These are phyloP conservation scores for Sander vitreus DNA, from an alignment of 2,113 vertebrate species.

Conservation along the genomic window DNA sequence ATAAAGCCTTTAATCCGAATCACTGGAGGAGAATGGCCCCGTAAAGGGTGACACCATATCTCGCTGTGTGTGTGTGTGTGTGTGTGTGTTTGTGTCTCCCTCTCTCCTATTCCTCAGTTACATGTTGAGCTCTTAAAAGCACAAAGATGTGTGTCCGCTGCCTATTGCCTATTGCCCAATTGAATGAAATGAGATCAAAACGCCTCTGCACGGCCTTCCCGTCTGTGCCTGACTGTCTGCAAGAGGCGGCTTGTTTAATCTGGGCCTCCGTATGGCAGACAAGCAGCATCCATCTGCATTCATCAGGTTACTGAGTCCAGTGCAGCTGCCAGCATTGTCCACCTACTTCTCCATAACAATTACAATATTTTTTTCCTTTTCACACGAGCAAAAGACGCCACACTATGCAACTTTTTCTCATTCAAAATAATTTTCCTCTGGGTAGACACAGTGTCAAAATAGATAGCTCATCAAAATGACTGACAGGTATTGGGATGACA, in stretches of 20 bases:
- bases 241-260: constrained; percentile 29
- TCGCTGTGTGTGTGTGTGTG: neutral
- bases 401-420: constrained; percentile 5
- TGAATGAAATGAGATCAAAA: constrained; percentile 40
- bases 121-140: constrained; percentile 8
- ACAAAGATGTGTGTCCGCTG: constrained; percentile 8
- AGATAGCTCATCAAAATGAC: constrained; percentile 22
- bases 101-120: neutral
- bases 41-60: constrained; percentile 19
- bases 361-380: constrained; percentile 6
- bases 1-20: constrained; percentile 61
- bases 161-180: neutral
- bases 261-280: constrained; percentile 10
- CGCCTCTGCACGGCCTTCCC: neutral
- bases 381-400: neutral
- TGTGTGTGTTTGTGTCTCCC: neutral
- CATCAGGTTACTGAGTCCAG: constrained; percentile 28
- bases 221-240: constrained; percentile 8
- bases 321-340: neutral
- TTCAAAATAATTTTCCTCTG: constrained; percentile 20
- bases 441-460: neutral
- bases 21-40: constrained; percentile 29
- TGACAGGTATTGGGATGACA: constrained; percentile 17
- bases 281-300: constrained; percentile 36
- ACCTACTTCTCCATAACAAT: neutral